Percentiles rank a stretch among this genome's conserved stretches.
Conservation (phyloP, 2,797 vertebrate genomes). For the Masticophis lateralis region DNA sequence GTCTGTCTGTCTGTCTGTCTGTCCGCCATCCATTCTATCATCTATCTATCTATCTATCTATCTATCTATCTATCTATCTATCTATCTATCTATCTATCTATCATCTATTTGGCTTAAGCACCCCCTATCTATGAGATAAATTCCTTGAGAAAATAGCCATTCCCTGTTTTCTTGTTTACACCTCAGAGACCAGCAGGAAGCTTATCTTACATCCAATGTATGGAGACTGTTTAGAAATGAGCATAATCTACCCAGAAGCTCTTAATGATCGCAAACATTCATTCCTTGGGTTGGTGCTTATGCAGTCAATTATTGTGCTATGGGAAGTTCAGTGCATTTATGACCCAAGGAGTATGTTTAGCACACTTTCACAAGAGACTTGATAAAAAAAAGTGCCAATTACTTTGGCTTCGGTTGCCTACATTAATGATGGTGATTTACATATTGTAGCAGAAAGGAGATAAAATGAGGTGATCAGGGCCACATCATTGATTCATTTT, state of each 20-base stretch:
- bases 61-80: neutral
- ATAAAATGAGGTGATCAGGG: constrained; percentile 55
- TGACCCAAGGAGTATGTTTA: constrained; percentile 55
- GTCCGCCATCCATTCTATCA: too few relatives aligned
- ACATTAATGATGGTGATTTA: constrained; percentile 65
- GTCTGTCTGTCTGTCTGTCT: neutral
- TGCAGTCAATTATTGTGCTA: constrained; percentile 29
- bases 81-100: neutral
- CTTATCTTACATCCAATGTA: neutral
- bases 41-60: neutral
- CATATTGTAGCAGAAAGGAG: constrained; percentile 52
- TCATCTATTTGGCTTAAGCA: neutral
- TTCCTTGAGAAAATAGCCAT: neutral
- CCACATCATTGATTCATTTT: constrained; percentile 53
- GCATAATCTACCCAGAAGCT: constrained; percentile 31
- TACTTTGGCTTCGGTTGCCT: constrained; percentile 56
- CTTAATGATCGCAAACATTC: constrained; percentile 31
- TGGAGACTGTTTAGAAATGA: neutral
- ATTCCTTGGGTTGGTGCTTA: constrained; percentile 3
- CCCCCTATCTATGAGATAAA: neutral
- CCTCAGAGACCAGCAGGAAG: neutral
- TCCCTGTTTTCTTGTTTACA: neutral
- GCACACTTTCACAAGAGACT: constrained; percentile 39
- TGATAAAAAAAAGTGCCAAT: constrained; percentile 53
- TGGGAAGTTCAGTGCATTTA: constrained; percentile 57